Percentiles rank a stretch among this genome's conserved stretches.
These are phyloP conservation scores for Numenius arquata DNA, from an alignment of 2,113 vertebrate genomes.

Conservation along the genomic window DNA sequence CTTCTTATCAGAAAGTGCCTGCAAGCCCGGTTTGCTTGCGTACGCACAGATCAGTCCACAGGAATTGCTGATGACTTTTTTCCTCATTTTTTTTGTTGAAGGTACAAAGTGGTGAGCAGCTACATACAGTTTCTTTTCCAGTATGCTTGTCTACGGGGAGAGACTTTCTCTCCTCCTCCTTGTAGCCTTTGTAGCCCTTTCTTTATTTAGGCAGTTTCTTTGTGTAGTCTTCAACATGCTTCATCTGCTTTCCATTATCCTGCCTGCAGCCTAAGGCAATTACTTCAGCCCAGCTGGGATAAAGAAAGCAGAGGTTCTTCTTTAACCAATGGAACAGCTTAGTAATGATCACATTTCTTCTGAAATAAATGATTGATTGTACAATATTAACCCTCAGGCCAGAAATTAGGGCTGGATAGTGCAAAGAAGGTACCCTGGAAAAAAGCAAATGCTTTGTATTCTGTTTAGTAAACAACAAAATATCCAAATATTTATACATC, in stretches of 20 bases:
- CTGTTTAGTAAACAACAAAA: neutral
- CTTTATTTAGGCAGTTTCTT: constrained; percentile 34
- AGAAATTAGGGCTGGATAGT: neutral
- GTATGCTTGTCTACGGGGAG: neutral
- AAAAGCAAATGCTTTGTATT: neutral
- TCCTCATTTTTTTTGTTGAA: neutral
- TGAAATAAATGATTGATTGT: constrained; percentile 1
- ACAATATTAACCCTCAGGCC: neutral
- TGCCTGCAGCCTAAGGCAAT: constrained; percentile 10
- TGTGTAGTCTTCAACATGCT: constrained; percentile 34
- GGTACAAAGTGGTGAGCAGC: neutral
- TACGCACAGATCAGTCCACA: neutral
- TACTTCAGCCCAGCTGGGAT: constrained; percentile 16
- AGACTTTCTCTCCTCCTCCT: neutral
- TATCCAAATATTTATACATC: constrained; percentile 10
- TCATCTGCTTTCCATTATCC: constrained; percentile 51
- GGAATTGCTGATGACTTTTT: neutral
- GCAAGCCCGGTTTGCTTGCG: neutral
- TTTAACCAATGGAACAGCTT: neutral
- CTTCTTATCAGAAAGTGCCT: neutral
- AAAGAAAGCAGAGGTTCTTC: constrained; percentile 14
- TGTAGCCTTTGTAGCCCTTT: neutral
- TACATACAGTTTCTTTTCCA: neutral
- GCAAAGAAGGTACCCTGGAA: neutral
- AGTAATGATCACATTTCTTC: constrained; percentile 4